Percentiles rank a stretch among this genome's conserved stretches.
These are phyloP conservation scores for Furcula furcula DNA, from an alignment of 2,888 invertebrate species.

Conservation along the genomic window DNA sequence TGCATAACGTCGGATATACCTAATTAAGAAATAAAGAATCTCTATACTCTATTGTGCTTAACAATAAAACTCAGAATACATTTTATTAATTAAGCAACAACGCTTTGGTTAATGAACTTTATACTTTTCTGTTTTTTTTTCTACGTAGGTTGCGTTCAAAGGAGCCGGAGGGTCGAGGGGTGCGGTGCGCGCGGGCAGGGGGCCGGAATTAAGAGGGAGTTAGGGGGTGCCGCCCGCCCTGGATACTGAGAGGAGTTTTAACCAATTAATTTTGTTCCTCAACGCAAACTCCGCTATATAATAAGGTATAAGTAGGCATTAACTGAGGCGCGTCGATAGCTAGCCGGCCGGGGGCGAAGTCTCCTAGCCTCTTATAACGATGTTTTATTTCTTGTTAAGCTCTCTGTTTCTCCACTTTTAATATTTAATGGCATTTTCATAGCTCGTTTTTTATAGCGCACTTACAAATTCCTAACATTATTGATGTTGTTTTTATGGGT, in stretches of 20 bases:
- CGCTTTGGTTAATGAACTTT: conserved; percentile 65
- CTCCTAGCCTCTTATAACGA: conserved; percentile 76
- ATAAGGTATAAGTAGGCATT: conserved; percentile 82
- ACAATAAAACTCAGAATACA: conserved; percentile 4
- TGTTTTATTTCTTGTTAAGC: conserved; percentile 82
- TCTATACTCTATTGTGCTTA: no score
- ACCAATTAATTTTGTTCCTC: conserved; percentile 84
- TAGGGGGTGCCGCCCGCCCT: conserved; percentile 72
- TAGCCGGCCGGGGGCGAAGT: conserved; percentile 71
- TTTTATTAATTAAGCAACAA: conserved; percentile 76
- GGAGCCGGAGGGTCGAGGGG: conserved; percentile 69
- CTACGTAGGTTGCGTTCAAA: conserved; percentile 82
- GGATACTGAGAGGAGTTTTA: conserved; percentile 83
- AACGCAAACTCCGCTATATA: conserved; percentile 82
- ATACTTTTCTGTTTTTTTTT: conserved; percentile 82
- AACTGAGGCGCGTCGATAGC: conserved; percentile 80
- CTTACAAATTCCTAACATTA: conserved; percentile 74
- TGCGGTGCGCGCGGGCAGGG: conserved; percentile 44
- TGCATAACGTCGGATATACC: no score
- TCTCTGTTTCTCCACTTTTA: conserved; percentile 82
- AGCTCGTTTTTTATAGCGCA: conserved; percentile 78
- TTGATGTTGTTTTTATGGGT: conserved; percentile 63
- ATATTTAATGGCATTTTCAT: conserved; percentile 82
- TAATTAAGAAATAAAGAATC: no score
- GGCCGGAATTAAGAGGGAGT: conserved; percentile 74